Base-by-base conservation (phyloP, 2,888 invertebrate species). In the Nomada ferruginata region DNA sequence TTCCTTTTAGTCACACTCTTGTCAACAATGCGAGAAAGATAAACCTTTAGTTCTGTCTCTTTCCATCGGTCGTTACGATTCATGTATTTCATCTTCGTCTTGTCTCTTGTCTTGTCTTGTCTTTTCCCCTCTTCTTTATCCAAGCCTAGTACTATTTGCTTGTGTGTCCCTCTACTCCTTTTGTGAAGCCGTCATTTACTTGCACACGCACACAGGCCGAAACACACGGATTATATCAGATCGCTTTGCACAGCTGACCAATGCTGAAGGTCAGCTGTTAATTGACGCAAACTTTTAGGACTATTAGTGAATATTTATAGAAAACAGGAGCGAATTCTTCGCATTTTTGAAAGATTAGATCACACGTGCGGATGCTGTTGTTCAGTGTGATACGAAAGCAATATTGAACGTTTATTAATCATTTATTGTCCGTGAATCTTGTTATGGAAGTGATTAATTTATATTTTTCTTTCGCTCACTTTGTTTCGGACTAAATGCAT, bases 261-360 rank as follows among this genome's bases (percentile, higher is more conserved):
- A 76, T 79, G 68, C 52, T 82, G 85, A 85, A 79, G 86, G 87
- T 90, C 89, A 89, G 89, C 90, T 89, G 90, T 88, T 90, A 81
- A 76, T 68, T 52, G 50, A 42, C 53, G 60, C 44, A 61, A 75
- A 78, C 60, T 76, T 77, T 65, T 79, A 42, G 57, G 53, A 55
- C 29, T 68, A 59, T 75, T 70, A 65, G 36, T 44, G 71, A 76
- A 80, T 68, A 75, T 76, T 69, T 79, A 71, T 71, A 57, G 74
- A 74, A 71, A 68, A 79, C 20, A 47, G 50, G 42, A 71, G 20
- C 55, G 55, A 65, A 50, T 65, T 66, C 13, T 18, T 50, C 18
- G 44, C 9, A 42, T 55, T 71, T 42, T 1, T 20, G 4, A 13
- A 65, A 42, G n/a, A 71, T 77, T 61, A 42, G 42, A 53, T 79